Base-by-base conservation (phyloP, 2,888 invertebrate genomes). In the Conus canariensis region DNA sequence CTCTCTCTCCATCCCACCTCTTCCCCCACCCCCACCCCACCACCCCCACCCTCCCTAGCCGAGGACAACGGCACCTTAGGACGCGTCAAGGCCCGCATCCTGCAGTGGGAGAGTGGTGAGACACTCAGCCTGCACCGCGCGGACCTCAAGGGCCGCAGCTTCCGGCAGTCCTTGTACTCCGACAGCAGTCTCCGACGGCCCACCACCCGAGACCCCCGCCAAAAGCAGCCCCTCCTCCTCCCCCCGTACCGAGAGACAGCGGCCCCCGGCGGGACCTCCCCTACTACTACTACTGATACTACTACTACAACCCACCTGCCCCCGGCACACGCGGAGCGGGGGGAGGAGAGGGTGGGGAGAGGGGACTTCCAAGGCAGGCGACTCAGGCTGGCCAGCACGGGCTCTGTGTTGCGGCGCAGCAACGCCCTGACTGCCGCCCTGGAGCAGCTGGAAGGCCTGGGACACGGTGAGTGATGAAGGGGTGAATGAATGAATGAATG, bases 61-160 rank as follows among this genome's bases (percentile, higher is more conserved):
- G 67, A 19, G 22, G 67, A 67, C 30, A 9, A 10, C 10, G 10
- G 25, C 16, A 25, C 85, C 9, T 19, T 25, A n/a, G 64, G 86
- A 1, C 70, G 74, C n/a, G 89, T 89, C 25, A 89, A 89, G 74
- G 89, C 59, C 14, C 85, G 85, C 30, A 89, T 89, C 85, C 74
- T 85, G 89, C 89, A 85, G 85, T 89, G 89, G 89, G 89, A 89
- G 85, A 89, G 67, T 59, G 89, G 85, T 10, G 89, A 85, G 74
- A 89, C 82, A n/a, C 87, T 22, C 89, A 89, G 89, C 89, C 89
- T 89, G 25, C 83, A 83, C 85, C 89, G 89, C 60, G 67, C 85
- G 12, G 89, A 89, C 70, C 45, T 83, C 83, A 83, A 77, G 85
- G 58, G 74, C 45, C 9, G 58, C 3, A 10, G 45, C 85, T 85